Conservation (phyloP, 2,797 vertebrate species). For the Erethizon dorsatum region DNA sequence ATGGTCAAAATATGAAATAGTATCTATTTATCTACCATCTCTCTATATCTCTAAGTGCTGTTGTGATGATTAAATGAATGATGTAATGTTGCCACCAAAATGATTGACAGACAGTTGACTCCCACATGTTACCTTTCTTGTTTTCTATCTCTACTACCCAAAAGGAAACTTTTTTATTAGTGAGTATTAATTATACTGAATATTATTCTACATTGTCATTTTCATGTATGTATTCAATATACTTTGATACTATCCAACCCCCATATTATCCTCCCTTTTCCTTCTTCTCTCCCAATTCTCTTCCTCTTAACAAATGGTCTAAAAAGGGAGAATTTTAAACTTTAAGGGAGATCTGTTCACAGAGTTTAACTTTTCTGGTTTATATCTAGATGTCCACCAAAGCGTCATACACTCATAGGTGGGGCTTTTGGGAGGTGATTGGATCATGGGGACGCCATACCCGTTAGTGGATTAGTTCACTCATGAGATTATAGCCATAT, state of each 20-base stretch:
- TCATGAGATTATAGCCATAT: neutral
- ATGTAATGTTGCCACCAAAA: neutral
- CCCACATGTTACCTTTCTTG: neutral
- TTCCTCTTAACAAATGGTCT: neutral
- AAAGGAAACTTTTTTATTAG: neutral
- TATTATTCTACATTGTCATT: neutral
- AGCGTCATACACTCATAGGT: neutral
- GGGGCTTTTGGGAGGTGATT: neutral
- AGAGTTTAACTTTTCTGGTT: neutral
- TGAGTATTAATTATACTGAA: neutral
- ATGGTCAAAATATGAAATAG: conserved; percentile 4
- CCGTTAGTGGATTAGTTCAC: neutral
- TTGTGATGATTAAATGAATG: neutral
- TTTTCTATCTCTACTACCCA: neutral
- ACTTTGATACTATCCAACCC: neutral
- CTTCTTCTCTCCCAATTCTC: neutral
- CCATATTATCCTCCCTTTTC: neutral
- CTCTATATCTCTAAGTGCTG: neutral
- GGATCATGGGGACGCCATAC: neutral
- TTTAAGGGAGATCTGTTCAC: conserved; percentile 7
- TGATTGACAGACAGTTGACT: neutral
- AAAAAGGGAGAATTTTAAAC: neutral
- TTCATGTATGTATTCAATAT: neutral
- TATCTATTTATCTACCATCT: neutral
- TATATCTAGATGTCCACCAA: neutral